phyloP scores from a whole-genome alignment of 1,140 invertebrate species.

The Pinna nobilis region DNA sequence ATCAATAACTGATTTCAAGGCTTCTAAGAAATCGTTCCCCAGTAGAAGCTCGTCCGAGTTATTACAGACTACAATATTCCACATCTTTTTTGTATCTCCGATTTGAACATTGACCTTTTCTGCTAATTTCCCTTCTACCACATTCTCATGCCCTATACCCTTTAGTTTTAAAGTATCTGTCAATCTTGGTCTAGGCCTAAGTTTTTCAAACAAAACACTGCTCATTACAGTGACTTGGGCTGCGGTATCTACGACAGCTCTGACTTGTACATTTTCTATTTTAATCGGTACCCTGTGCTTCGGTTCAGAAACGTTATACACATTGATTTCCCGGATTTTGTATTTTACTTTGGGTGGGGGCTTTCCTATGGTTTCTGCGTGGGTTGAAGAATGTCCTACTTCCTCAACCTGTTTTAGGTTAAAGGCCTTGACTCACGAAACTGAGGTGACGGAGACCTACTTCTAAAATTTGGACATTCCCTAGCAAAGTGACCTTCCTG shows the following conservation, averaged over 20 bases:
- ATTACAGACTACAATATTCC: constrained; percentile 2
- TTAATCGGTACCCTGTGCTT: background rate
- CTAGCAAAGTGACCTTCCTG: too few relatives aligned
- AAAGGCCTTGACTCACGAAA: background rate
- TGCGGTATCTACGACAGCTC: constrained; percentile 33
- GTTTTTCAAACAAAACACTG: background rate
- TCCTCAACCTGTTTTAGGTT: constrained; percentile 5
- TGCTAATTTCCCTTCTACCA: background rate
- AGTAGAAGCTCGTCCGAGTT: constrained; percentile 5
- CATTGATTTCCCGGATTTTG: background rate
- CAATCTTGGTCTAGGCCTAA: background rate
- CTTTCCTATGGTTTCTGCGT: background rate
- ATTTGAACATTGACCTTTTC: background rate
- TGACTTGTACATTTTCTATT: background rate
- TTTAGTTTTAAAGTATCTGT: background rate
- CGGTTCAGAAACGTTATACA: background rate
- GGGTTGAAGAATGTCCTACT: constrained; percentile 9
- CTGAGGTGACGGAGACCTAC: constrained; percentile 5
- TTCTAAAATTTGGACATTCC: background rate
- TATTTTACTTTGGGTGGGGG: background rate
- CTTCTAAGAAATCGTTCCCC: constrained; percentile 16
- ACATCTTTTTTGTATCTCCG: background rate
- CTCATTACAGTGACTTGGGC: constrained; percentile 33
- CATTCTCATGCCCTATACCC: background rate
- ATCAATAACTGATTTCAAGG: background rate